Percentiles rank a stretch among this genome's conserved stretches.
These are phyloP conservation scores for Salticus scenicus DNA, from an alignment of 2,888 invertebrate genomes.

Conservation along the genomic window DNA sequence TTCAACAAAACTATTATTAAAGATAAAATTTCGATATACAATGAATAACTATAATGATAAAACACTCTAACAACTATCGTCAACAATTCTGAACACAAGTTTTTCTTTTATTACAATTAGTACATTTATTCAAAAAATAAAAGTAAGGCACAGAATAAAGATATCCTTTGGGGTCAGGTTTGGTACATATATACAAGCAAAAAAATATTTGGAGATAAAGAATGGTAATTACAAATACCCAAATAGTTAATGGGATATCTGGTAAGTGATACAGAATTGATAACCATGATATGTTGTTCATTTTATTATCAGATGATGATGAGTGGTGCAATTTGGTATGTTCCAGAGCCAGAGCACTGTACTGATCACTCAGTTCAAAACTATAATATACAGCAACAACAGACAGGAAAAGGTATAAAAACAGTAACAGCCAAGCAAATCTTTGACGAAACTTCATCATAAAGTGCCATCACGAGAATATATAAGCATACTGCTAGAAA, in stretches of 20 bases:
- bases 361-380: constrained; percentile 61
- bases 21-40: too few relatives aligned
- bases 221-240: constrained; percentile 46
- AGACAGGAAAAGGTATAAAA: constrained; percentile 52
- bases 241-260: constrained; percentile 55
- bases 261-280: constrained; percentile 45
- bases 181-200: constrained; percentile 52
- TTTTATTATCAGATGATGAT: background rate
- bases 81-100: background rate
- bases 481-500: background rate
- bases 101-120: background rate
- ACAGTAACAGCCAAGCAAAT: constrained; percentile 63
- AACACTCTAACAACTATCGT: background rate
- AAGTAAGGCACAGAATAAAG: background rate
- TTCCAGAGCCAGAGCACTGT: constrained; percentile 46
- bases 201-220: constrained; percentile 58
- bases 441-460: constrained; percentile 67
- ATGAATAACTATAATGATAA: too few relatives aligned
- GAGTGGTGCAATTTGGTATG: constrained; percentile 61
- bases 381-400: constrained; percentile 50
- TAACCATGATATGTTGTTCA: constrained; percentile 1
- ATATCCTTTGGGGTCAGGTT: constrained; percentile 44
- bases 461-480: constrained; percentile 50
- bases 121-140: background rate
- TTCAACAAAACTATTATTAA: too few relatives aligned